These are phyloP conservation scores for Corvus cornix DNA, from an alignment of 2,113 vertebrate genomes.

Conservation along the genomic window DNA sequence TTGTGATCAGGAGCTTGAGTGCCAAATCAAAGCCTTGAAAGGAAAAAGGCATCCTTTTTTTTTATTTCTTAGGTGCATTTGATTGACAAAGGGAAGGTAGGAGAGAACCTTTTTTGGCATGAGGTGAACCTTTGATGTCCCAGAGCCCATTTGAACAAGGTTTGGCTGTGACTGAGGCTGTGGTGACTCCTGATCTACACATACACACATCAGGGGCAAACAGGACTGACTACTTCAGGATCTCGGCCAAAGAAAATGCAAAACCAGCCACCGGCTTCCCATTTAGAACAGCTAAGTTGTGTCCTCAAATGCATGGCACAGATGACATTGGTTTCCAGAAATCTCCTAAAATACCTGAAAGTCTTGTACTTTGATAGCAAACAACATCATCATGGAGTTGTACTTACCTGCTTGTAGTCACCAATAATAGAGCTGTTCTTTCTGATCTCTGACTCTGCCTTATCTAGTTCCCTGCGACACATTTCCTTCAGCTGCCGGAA, in stretches of 20 bases:
- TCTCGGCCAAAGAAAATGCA: background rate
- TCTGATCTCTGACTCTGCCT: conserved; percentile 95
- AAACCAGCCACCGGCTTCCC: background rate
- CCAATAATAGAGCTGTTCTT: conserved; percentile 98
- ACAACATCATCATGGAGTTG: background rate
- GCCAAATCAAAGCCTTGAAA: background rate
- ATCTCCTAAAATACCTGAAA: background rate
- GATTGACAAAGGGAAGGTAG: background rate
- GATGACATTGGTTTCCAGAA: background rate
- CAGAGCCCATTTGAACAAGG: background rate
- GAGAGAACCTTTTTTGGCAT: background rate
- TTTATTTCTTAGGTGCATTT: background rate
- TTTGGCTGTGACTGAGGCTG: background rate
- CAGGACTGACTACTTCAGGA: background rate
- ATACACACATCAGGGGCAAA: background rate
- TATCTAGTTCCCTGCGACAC: conserved; percentile 95
- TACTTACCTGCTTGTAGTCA: conserved; percentile 95
- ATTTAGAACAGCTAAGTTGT: background rate
- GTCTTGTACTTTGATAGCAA: background rate
- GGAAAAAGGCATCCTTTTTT: background rate
- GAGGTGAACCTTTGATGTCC: background rate
- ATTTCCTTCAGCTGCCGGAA: conserved; percentile 91
- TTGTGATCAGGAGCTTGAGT: background rate
- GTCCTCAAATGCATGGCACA: background rate
- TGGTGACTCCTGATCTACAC: background rate